Evolutionary conservation across 2,888 invertebrate species (phyloP), one percentile per base, ranked within the genome.

Genomic region (Pyrrhosoma nymphula): DNA sequence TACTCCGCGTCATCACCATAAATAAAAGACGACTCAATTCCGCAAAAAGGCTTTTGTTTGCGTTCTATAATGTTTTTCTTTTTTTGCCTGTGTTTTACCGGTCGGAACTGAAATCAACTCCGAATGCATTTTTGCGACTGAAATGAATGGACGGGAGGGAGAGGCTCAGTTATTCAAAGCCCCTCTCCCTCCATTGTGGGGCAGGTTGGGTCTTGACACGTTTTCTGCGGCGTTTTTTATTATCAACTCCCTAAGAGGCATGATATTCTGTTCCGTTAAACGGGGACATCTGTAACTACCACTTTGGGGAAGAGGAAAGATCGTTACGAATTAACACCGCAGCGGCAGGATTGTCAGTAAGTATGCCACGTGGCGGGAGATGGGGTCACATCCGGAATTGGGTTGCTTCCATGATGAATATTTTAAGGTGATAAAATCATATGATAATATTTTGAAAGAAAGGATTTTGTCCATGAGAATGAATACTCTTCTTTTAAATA

Each of bases 1-100:
- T 18, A 82, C 82, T 82, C 82, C 93, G 69, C 63, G 63, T 63
- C 93, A 91, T 69, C 93, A 47, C 63, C 93, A 93, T 93, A 93
- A 93, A 93, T 93, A 93, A 93, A 69, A 93, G 69, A 75, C 39
- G 63, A 69, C 63, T 39, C 60, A 30, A 91, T 30, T 35, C 56
- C 60, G 39, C 30, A 35, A 35, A 39, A 47, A 93, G 69, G 47
- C 20, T 39, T 39, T 63, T 14, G 35, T 35, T 91, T 35, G 10
- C 20, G 60, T 60, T 20, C 8, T 47, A 47, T 47, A 47, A 47
- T 47, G 60, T n/a, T 30, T 60, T 60, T 16, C 56, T 90, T 23
- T 91, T 63, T 91, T 90, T 0, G n/a, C n/a, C n/a, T 30, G 90
- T 69, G 63, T 82, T 82, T 82, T 35, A 82, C 82, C 82, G 82